Percentiles rank a stretch among this genome's conserved stretches.
Conservation (phyloP, 2,113 vertebrate genomes). For the Pomatostomus ruficeps region DNA sequence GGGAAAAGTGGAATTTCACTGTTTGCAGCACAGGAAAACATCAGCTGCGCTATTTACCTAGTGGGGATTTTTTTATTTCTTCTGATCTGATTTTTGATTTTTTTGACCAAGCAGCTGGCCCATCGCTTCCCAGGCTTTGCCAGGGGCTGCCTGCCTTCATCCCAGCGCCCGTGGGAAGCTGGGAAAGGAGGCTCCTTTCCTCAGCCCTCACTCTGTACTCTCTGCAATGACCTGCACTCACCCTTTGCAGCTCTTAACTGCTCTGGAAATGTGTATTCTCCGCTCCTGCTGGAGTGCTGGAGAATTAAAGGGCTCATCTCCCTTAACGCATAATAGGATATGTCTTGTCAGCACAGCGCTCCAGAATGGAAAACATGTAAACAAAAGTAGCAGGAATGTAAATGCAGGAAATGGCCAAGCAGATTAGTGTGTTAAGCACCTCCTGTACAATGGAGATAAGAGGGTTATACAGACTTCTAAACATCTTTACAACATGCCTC, state of each 20-base stretch:
- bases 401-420: slow-evolving; percentile 58
- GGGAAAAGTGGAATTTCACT: neutral
- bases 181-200: neutral
- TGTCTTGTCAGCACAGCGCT: slow-evolving; percentile 40
- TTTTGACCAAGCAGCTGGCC: neutral
- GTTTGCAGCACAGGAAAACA: neutral
- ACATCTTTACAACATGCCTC: slow-evolving; percentile 43
- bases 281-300: neutral
- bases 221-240: neutral
- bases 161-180: neutral
- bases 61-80: neutral
- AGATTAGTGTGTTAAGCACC: slow-evolving; percentile 64
- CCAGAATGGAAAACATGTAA: slow-evolving; percentile 59
- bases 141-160: neutral
- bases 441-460: slow-evolving; percentile 63
- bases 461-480: slow-evolving; percentile 33
- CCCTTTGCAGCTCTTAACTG: neutral
- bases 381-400: slow-evolving; percentile 57
- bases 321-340: slow-evolving; percentile 54
- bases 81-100: neutral
- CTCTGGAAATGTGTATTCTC: neutral
- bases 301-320: slow-evolving; percentile 52
- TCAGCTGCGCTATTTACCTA: neutral
- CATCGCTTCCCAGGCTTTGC: neutral
- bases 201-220: neutral